phyloP scores from a whole-genome alignment of 2,113 vertebrate species.

The Oriolus oriolus region DNA sequence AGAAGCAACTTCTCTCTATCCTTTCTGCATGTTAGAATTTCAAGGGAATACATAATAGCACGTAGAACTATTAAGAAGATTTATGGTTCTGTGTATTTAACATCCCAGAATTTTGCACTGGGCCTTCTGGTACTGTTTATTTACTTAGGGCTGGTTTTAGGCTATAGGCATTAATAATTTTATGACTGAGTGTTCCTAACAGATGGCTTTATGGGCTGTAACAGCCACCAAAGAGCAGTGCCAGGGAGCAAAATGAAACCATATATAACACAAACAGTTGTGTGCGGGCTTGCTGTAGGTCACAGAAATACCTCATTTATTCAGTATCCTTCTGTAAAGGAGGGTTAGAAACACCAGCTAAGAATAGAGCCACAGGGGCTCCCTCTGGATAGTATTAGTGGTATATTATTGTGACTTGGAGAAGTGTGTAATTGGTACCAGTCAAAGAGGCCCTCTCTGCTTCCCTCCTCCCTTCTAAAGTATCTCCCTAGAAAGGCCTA shows the following conservation, averaged over 20 bases:
- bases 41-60: slow-evolving; percentile 35
- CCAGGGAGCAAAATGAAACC: slow-evolving; percentile 36
- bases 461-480: not conserved
- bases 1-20: not conserved
- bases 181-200: slow-evolving; percentile 42
- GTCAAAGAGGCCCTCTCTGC: not conserved
- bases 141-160: slow-evolving; percentile 55
- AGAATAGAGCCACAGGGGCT: slow-evolving; percentile 1
- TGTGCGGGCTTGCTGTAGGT: slow-evolving; percentile 36
- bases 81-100: slow-evolving; percentile 42
- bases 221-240: slow-evolving; percentile 38
- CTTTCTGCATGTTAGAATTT: slow-evolving; percentile 5
- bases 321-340: slow-evolving; percentile 4
- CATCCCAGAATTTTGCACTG: slow-evolving; percentile 29
- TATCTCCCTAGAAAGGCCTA: not conserved
- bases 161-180: slow-evolving; percentile 54
- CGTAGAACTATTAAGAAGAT: slow-evolving; percentile 12
- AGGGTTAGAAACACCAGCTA: not conserved
- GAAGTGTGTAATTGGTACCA: not conserved
- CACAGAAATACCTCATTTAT: slow-evolving; percentile 21
- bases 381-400: not conserved
- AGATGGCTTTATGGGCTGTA: slow-evolving; percentile 61
- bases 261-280: slow-evolving; percentile 44
- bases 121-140: slow-evolving; percentile 60
- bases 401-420: not conserved